These are phyloP conservation scores for Cossypha niveicapilla DNA, from an alignment of 2,797 vertebrate genomes.

Conservation along the genomic window DNA sequence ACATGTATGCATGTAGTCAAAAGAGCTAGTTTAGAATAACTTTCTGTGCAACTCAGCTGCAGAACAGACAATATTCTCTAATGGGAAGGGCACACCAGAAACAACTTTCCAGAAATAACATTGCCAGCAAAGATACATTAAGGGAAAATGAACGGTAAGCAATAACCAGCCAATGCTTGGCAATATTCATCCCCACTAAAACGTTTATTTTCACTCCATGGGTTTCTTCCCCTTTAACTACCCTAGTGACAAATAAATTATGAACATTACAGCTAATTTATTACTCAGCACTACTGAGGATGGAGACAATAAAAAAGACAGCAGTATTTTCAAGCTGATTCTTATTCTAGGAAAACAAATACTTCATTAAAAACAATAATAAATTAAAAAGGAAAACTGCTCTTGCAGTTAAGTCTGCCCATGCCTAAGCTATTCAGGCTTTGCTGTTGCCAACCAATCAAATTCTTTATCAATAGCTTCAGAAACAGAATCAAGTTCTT, in stretches of 20 bases:
- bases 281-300: conserved; percentile 40
- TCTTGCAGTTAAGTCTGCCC: not conserved
- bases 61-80: conserved; percentile 62
- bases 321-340: not conserved
- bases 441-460: not conserved
- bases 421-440: not conserved
- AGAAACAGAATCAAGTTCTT: not conserved
- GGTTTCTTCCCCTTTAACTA: not conserved
- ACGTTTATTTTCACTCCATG: conserved; percentile 48
- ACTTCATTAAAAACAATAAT: not conserved
- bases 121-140: conserved; percentile 57
- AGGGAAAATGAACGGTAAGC: conserved; percentile 55
- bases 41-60: conserved; percentile 57
- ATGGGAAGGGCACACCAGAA: conserved; percentile 58
- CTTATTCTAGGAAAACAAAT: conserved; percentile 45
- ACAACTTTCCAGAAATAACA: conserved; percentile 67
- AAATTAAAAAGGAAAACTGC: not conserved
- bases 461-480: not conserved
- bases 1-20: not conserved
- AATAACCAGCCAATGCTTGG: conserved; percentile 55
- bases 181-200: conserved; percentile 50
- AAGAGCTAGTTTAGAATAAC: conserved; percentile 38
- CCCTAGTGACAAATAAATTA: conserved; percentile 54
- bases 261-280: conserved; percentile 48
- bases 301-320: not conserved